phyloP scores from a whole-genome alignment of 2,797 vertebrate species.

The Presbytis comata region DNA sequence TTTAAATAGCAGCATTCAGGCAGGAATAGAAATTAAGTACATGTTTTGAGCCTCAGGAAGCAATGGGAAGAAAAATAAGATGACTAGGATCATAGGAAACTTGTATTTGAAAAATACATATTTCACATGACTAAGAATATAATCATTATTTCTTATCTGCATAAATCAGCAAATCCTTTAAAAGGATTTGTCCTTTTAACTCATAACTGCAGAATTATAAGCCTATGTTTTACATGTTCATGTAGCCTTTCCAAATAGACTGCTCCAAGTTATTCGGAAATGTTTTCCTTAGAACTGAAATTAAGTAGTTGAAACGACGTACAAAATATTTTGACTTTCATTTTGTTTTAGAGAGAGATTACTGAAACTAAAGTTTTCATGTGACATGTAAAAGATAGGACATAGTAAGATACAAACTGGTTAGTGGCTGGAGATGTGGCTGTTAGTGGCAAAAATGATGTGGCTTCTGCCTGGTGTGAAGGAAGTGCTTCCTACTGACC shows the following conservation, averaged over 20 bases:
- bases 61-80: neutral
- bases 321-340: neutral
- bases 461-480: neutral
- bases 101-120: neutral
- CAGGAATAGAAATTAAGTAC: neutral
- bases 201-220: neutral
- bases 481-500: neutral
- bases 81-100: neutral
- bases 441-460: neutral
- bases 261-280: neutral
- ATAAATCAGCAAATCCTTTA: neutral
- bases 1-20: neutral
- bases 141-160: neutral
- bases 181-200: neutral
- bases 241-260: neutral
- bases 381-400: neutral
- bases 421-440: neutral
- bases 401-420: neutral
- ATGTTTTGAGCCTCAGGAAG: neutral
- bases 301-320: neutral
- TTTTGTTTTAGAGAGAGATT: neutral
- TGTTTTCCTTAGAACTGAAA: conserved; percentile 19
- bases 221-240: neutral
- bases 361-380: neutral
- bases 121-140: neutral